Evolutionary conservation across 2,113 vertebrate genomes (phyloP).

Genomic region (Bufo bufo): DNA sequence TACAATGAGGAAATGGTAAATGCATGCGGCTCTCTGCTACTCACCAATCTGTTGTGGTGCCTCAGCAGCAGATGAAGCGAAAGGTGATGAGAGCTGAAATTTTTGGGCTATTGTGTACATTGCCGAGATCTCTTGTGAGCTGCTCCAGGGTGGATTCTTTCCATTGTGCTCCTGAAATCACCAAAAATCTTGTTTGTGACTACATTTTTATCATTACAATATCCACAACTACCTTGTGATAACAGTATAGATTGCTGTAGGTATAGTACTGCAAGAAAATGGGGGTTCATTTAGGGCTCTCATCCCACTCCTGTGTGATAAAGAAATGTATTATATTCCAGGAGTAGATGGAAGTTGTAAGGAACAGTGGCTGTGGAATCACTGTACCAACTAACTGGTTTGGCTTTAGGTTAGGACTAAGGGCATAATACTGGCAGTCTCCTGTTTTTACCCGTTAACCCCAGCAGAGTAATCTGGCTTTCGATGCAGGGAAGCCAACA

Average conservation of each 20-base stretch:
- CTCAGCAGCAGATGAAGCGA: conserved; percentile 68
- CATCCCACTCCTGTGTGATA: too few relatives aligned
- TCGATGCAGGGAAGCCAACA: too few relatives aligned
- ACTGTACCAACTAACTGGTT: too few relatives aligned
- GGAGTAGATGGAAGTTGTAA: too few relatives aligned
- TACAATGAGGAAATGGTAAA: neutral
- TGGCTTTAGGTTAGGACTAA: too few relatives aligned
- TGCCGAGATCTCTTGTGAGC: conserved; percentile 62
- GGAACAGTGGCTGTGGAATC: too few relatives aligned
- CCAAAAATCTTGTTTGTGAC: neutral
- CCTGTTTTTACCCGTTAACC: too few relatives aligned
- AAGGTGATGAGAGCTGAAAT: conserved; percentile 71
- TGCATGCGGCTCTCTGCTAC: neutral
- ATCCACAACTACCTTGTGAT: neutral
- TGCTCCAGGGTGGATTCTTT: conserved; percentile 69
- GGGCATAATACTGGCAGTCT: too few relatives aligned
- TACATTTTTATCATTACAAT: neutral
- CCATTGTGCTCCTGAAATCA: conserved; percentile 68
- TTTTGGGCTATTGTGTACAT: conserved; percentile 63
- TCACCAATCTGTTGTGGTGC: conserved; percentile 46
- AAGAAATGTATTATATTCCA: too few relatives aligned
- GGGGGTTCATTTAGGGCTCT: too few relatives aligned
- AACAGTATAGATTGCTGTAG: neutral
- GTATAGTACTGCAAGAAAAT: neutral
- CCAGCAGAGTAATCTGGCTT: too few relatives aligned